Evolutionary conservation across 2,888 invertebrate species (phyloP).

Genomic region (Eupithecia centaureata): DNA sequence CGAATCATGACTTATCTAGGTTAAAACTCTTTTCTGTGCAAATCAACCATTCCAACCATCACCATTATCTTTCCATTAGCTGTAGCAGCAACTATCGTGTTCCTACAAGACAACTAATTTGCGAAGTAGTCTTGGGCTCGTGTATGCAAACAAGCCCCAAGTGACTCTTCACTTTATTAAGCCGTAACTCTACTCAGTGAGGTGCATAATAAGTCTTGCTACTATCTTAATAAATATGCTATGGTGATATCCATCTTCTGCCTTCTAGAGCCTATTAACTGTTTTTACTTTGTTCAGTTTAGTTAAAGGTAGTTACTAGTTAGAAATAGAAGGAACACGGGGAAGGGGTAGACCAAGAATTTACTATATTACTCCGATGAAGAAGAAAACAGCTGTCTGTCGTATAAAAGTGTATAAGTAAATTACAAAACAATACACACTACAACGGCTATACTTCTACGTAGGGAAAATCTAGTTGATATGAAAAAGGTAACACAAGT

Average conservation of each 20-base stretch:
- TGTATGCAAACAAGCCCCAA: constrained; percentile 61
- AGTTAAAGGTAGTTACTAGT: no score
- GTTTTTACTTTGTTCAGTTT: neutral
- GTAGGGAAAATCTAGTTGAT: no score
- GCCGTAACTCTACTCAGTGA: constrained; percentile 46
- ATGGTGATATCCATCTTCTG: neutral
- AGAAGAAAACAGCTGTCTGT: no score
- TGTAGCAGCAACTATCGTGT: constrained; percentile 27
- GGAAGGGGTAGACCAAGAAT: no score
- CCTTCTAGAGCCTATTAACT: neutral
- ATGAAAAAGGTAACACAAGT: no score
- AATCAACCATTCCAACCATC: neutral
- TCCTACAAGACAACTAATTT: constrained; percentile 51
- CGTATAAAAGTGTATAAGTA: no score
- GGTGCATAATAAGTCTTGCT: constrained; percentile 28
- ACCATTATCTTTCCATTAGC: constrained; percentile 1
- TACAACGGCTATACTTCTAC: neutral
- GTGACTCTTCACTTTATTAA: constrained; percentile 59
- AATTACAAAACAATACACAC: neutral
- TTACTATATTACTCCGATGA: no score
- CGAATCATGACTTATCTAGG: neutral
- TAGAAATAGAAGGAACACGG: no score
- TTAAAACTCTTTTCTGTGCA: neutral
- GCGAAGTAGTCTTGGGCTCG: constrained; percentile 48
- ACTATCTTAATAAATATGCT: constrained; percentile 8